Base-by-base conservation (phyloP, 2,797 vertebrate species). In the Squalus acanthias region DNA sequence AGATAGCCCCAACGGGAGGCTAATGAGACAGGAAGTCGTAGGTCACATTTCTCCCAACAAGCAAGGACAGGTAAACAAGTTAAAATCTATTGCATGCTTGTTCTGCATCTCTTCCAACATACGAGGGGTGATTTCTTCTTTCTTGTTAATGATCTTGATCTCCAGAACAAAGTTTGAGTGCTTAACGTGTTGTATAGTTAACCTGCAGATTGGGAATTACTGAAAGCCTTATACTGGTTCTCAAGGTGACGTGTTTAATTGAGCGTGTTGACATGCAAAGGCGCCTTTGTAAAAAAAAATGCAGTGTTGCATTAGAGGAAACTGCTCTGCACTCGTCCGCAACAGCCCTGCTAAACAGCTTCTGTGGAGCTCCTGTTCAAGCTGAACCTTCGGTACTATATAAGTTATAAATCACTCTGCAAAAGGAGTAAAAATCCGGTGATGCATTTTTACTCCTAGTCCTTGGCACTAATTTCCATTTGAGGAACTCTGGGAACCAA, bases 21-120 rank as follows among this genome's bases (percentile, higher is more conserved):
- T 98, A 95, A 98, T 99, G 97, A 98, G 98, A 96, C 99, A 99
- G 96, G 99, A 99, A 97, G 98, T 98, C 0, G 98, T 98, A 0
- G 97, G 98, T 89, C 98, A 98, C 96, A 96, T 98, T 97, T 99
- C 99, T 97, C 99, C 99, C 29, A 99, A 98, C 98, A 99, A 98
- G 97, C 98, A 98, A 97, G 98, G 97, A 89, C 99, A 99, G 97
- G 99, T 99, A 97, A 98, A 97, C 97, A 96, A 89, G 53, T 95
- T 95, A 53, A 50, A 95, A 57, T 50, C 24, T 57, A 26, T 53
- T 33, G 10, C 24, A 29, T 10, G 13, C 33, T 65, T 63, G 89
- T 8, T 65, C 22, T 67, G 9, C 13, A 12, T 76, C 26, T 57
- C 26, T 17, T 33, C 53, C 94, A 95, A 15, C 70, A 33, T 57